These are phyloP conservation scores for Ceratothoa steindachneri DNA, from an alignment of 2,888 invertebrate genomes.

Conservation along the genomic window DNA sequence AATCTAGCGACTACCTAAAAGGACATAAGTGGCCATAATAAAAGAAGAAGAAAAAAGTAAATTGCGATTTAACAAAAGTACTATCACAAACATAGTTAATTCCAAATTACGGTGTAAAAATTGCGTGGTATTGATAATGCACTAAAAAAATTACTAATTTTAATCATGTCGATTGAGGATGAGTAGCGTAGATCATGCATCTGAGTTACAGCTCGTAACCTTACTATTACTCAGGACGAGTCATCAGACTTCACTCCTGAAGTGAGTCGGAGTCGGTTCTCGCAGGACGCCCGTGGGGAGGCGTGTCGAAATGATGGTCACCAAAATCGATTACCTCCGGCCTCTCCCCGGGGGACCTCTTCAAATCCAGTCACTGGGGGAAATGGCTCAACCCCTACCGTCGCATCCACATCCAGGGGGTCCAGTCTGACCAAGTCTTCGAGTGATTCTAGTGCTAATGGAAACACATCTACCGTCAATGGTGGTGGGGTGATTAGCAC, in stretches of 20 bases:
- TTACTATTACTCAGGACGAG: too few species aligned
- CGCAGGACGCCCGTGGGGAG: not conserved
- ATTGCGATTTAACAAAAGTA: too few species aligned
- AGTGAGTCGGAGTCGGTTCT: not conserved
- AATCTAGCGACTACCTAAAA: too few species aligned
- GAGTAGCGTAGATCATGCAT: too few species aligned
- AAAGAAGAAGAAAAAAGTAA: too few species aligned
- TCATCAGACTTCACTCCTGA: slow-evolving; percentile 16
- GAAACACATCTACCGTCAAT: slow-evolving; percentile 10
- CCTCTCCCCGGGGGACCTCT: slow-evolving; percentile 31
- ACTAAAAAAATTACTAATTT: too few species aligned
- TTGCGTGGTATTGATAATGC: too few species aligned
- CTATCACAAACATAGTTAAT: too few species aligned
- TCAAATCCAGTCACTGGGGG: slow-evolving; percentile 1
- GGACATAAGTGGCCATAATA: too few species aligned
- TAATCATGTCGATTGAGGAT: too few species aligned
- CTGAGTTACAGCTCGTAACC: too few species aligned
- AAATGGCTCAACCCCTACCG: slow-evolving; percentile 21
- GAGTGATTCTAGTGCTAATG: slow-evolving; percentile 41
- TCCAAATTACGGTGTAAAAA: too few species aligned
- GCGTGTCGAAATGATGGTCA: not conserved
- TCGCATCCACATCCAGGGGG: slow-evolving; percentile 28
- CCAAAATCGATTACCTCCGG: slow-evolving; percentile 31
- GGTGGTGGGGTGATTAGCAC: slow-evolving; percentile 25
- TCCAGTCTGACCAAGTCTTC: slow-evolving; percentile 43